Evolutionary conservation across 92 coral and sea anemone genomes (phyloP), one percentile per base, ranked within the genome.

Genomic region (Bergia sp.): DNA sequence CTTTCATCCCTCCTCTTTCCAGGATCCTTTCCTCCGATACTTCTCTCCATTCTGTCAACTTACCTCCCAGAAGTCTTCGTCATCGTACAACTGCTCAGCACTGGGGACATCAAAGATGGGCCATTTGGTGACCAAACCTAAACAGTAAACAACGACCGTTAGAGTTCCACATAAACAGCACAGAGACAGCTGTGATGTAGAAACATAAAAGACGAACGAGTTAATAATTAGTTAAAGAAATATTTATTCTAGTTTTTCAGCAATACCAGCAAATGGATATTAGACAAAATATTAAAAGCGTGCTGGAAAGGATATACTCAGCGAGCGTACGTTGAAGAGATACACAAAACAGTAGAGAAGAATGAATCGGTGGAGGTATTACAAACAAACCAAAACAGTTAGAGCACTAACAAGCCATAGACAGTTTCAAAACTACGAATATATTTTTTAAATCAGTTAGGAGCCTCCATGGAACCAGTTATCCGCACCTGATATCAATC

Each of bases 1-100:
- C n/a, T 61, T 21, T 61, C 7, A 23, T 72, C n/a, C 0, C 42
- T 29, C 42, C 37, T 72, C 12, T 67, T 67, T 29, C 40, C 36
- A 72, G 8, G 3, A 11, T 29, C 42, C 18, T 37, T 38, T 42
- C 76, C 13, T 38, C 29, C 29, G 29, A 29, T 29, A 29, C 21
- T 12, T 72, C 39, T 23, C 7, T 72, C 16, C 10, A 8, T 23
- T 12, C 36, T 72, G 1, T 20, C 42, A 72, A 86, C 93, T 74
- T 88, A 96, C 98, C 90, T 94, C 94, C 93, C 94, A 96, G 92
- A 77, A 94, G 77, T 94, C 98, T 36, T 80, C 94, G 77, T 96
- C 98, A 83, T 96, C 98, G 44, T 92, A 96, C 92, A 96, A 76
- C 88, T 96, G 98, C 11, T 94, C 95, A 41, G 73, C 55, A 21